phyloP scores from a whole-genome alignment of 2,888 invertebrate species.

The Hymenopus coronatus region DNA sequence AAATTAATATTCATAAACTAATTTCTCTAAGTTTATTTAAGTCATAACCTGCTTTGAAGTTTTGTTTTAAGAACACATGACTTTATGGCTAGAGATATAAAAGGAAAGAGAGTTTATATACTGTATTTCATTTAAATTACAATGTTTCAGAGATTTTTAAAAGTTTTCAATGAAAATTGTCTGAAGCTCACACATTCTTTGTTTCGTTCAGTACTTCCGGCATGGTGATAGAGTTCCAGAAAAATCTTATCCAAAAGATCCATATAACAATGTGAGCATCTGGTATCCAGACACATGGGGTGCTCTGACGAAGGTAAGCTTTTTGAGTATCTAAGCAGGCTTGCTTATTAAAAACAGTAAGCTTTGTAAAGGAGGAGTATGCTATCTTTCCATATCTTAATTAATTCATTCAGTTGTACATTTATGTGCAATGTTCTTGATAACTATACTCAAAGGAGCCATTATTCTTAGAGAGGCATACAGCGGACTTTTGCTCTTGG shows the following conservation, averaged over 20 bases:
- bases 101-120: too few species aligned
- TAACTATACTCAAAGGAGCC: too few species aligned
- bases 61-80: too few species aligned
- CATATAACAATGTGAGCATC: conserved; percentile 61
- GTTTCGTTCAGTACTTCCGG: conserved; percentile 64
- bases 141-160: too few species aligned
- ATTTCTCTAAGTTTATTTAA: too few species aligned
- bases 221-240: conserved; percentile 83
- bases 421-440: conserved; percentile 55
- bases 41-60: too few species aligned
- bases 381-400: not conserved
- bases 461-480: not conserved
- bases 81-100: too few species aligned
- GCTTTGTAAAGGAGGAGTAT: not conserved
- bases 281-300: conserved; percentile 80
- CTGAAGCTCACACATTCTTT: not conserved
- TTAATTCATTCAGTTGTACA: too few species aligned
- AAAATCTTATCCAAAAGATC: conserved; percentile 74
- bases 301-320: conserved; percentile 71
- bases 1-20: too few species aligned
- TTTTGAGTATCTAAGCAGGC: not conserved
- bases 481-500: not conserved
- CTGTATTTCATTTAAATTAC: too few species aligned
- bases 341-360: not conserved
- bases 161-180: too few species aligned